A percentile compares a stretch with the other conserved stretches of the same genome.
Evolutionary conservation across 2,888 invertebrate species (phyloP).

Genomic region (Conchocele bisecta): DNA sequence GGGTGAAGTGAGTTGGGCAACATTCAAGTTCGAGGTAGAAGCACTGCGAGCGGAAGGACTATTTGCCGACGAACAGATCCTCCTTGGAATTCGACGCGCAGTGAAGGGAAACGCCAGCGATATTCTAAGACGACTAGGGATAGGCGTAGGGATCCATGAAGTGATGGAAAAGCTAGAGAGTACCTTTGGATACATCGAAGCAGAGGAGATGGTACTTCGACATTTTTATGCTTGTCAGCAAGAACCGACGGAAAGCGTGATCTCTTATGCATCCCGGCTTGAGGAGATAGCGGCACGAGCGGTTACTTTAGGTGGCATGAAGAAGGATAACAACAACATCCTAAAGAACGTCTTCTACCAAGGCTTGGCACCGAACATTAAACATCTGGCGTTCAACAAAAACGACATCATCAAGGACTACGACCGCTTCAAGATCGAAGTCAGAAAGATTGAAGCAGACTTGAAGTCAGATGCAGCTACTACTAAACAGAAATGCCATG

Average conservation of each 20-base stretch:
- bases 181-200: too few relatives aligned
- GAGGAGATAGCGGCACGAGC: constrained; percentile 8
- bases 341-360: constrained; percentile 8
- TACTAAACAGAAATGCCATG: constrained; percentile 1
- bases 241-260: background rate
- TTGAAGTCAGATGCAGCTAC: background rate
- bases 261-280: background rate
- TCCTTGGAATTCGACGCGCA: too few relatives aligned
- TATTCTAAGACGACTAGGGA: too few relatives aligned
- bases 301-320: constrained; percentile 7
- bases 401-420: constrained; percentile 20
- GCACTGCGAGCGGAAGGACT: too few relatives aligned
- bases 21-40: too few relatives aligned
- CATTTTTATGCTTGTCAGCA: constrained; percentile 4
- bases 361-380: constrained; percentile 15
- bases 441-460: constrained; percentile 25
- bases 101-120: too few relatives aligned
- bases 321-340: constrained; percentile 6
- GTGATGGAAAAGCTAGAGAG: too few relatives aligned
- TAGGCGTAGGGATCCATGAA: too few relatives aligned
- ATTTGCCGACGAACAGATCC: too few relatives aligned
- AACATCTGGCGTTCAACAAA: constrained; percentile 15
- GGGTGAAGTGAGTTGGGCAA: too few relatives aligned
- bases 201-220: too few relatives aligned
- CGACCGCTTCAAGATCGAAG: constrained; percentile 31